Evolutionary conservation across 2,113 vertebrate species (phyloP), one percentile per base, ranked within the genome.

Genomic region (Grantiella picta): DNA sequence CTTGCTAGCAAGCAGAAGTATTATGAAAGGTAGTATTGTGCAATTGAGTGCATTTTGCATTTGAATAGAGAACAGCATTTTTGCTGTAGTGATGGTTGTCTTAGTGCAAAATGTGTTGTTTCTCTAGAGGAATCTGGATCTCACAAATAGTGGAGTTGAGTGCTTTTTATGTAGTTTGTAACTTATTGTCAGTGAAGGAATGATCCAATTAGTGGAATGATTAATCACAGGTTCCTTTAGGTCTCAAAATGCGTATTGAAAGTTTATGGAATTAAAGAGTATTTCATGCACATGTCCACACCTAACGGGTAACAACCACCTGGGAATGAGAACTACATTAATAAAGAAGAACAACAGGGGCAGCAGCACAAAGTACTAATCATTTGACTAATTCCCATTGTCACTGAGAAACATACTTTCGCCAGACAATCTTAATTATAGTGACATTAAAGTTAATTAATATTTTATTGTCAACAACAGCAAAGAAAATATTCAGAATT

Each of bases 341-440:
- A 6, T 73, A 82, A 92, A 93, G 76, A 94, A 49, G 22, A 82
- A 80, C 15, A 83, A 53, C 56, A 53, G 33, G 45, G 64, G 31
- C 75, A 91, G 56, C 71, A 93, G 47, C 16, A 35, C 82, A 71
- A 91, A 90, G 64, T 44, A 69, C 52, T 97, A 96, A 96, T 96
- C 92, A 90, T 69, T 95, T 96, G 95, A 90, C 92, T 96, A 96
- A 97, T 97, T 96, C 68, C 80, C 76, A 35, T 70, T 95, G 93
- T 97, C 97, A 96, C 38, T 95, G 50, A 87, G 56, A 92, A 94
- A 60, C 22, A 33, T 22, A 64, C 47, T 10, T 69, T 93, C 96
- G 77, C 60, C 71, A 97, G 78, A 80, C 47, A 97, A 66, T 75
- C 45, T 82, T 97, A 92, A 97, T 97, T 96, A 93, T 65, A 94